Percentiles rank a stretch among this genome's conserved stretches.
These are phyloP conservation scores for Hephaestus fuliginosus DNA, from an alignment of 2,797 vertebrate genomes.

Conservation along the genomic window DNA sequence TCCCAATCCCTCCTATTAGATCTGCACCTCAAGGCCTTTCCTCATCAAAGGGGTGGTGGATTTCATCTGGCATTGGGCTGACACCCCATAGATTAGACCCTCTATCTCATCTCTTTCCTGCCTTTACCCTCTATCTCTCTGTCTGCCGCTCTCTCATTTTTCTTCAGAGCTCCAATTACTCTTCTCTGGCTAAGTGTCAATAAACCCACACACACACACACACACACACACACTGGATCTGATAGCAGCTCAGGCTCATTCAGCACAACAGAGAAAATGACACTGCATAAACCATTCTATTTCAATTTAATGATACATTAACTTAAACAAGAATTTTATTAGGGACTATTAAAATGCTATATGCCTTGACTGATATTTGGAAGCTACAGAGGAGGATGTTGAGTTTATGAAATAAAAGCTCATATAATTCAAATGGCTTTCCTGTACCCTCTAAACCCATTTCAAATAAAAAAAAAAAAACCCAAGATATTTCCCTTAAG, in stretches of 20 bases:
- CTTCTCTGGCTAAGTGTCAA: slow-evolving; percentile 74
- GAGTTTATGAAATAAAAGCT: slow-evolving; percentile 75
- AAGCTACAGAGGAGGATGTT: slow-evolving; percentile 49
- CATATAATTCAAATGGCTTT: slow-evolving; percentile 68
- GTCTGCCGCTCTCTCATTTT: slow-evolving; percentile 59
- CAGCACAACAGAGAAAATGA: slow-evolving; percentile 61
- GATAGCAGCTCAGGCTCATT: slow-evolving; percentile 34
- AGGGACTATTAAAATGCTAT: slow-evolving; percentile 66
- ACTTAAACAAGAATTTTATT: slow-evolving; percentile 75
- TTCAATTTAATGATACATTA: slow-evolving; percentile 79
- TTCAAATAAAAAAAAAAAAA: slow-evolving; percentile 50
- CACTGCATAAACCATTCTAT: slow-evolving; percentile 64
- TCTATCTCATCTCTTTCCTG: slow-evolving; percentile 62
- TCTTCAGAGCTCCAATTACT: slow-evolving; percentile 74
- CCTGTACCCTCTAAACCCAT: slow-evolving; percentile 61
- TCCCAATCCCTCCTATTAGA: slow-evolving; percentile 75
- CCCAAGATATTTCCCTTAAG: slow-evolving; percentile 85
- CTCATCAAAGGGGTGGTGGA: slow-evolving; percentile 73
- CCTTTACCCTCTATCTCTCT: slow-evolving; percentile 50
- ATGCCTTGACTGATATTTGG: slow-evolving; percentile 59
- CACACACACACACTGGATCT: slow-evolving; percentile 32
- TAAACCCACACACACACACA: slow-evolving; percentile 55
- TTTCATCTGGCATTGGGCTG: slow-evolving; percentile 75
- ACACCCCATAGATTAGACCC: slow-evolving; percentile 77
- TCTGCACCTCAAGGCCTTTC: slow-evolving; percentile 68